These are phyloP conservation scores for Aleiodes testaceus DNA, from an alignment of 2,888 invertebrate species.

Conservation along the genomic window DNA sequence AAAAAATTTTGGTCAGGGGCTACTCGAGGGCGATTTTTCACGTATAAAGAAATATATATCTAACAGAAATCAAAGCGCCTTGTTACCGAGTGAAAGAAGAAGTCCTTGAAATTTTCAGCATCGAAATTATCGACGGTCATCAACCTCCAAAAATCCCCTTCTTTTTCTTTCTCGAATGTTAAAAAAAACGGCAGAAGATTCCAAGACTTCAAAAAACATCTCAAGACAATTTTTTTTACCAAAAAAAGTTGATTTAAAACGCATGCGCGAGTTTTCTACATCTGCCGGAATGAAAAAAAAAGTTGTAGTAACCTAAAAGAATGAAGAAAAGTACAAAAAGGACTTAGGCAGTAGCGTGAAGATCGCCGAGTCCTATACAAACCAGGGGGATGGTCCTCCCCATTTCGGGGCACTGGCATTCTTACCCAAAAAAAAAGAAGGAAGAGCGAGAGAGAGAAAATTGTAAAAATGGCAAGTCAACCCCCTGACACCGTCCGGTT, in stretches of 20 bases:
- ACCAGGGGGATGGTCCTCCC: not conserved
- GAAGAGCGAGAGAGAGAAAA: not conserved
- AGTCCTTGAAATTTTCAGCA: not conserved
- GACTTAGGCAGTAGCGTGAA: slow-evolving; percentile 22
- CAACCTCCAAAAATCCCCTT: not conserved
- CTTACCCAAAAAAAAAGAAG: not conserved
- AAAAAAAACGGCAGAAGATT: not conserved
- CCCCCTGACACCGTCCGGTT: slow-evolving; percentile 25
- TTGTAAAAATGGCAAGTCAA: slow-evolving; percentile 27
- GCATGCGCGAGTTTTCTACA: slow-evolving; percentile 29
- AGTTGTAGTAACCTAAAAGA: slow-evolving; percentile 18
- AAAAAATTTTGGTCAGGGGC: not conserved
- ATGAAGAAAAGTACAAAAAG: slow-evolving; percentile 12
- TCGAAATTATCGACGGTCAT: not conserved
- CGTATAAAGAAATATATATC: too few relatives aligned
- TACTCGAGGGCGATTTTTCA: not conserved
- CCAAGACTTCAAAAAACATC: too few relatives aligned
- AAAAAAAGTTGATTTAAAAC: not conserved
- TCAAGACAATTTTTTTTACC: not conserved
- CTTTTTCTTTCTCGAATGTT: not conserved
- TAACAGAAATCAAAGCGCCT: too few relatives aligned
- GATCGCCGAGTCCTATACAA: slow-evolving; percentile 16
- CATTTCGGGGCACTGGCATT: not conserved
- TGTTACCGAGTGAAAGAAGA: too few relatives aligned
- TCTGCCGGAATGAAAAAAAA: not conserved